Evolutionary conservation across 2,113 vertebrate species (phyloP).

Genomic region (Osmerus eperlanus): DNA sequence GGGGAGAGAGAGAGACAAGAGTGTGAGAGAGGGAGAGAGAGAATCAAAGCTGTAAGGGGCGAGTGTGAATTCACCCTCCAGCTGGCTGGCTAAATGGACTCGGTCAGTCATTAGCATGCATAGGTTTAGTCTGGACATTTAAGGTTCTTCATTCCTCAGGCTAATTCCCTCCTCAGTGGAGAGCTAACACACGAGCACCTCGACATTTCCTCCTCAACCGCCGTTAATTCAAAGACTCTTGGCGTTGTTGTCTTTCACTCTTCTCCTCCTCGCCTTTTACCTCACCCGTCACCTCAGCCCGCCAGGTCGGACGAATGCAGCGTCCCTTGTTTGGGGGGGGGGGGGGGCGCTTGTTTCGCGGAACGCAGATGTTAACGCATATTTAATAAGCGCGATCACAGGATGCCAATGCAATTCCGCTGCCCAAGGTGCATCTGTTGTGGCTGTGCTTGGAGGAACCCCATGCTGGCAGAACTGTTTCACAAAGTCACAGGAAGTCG

Average conservation of each 20-base stretch:
- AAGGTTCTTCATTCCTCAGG: slow-evolving; percentile 65
- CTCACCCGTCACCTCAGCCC: slow-evolving; percentile 4
- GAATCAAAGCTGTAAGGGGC: slow-evolving; percentile 29
- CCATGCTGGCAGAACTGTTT: slow-evolving; percentile 54
- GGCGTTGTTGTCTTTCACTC: slow-evolving; percentile 25
- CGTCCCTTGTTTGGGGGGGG: background rate
- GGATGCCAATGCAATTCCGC: slow-evolving; percentile 47
- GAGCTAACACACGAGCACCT: background rate
- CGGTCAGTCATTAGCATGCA: slow-evolving; percentile 67
- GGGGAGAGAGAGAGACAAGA: background rate
- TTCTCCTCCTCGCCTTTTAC: slow-evolving; percentile 20
- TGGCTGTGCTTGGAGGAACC: slow-evolving; percentile 47
- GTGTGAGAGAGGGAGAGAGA: background rate
- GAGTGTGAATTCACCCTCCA: slow-evolving; percentile 55
- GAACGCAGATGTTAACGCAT: slow-evolving; percentile 56
- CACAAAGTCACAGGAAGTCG: slow-evolving; percentile 61
- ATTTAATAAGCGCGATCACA: slow-evolving; percentile 57
- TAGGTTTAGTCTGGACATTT: slow-evolving; percentile 56
- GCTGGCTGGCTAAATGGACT: slow-evolving; percentile 55
- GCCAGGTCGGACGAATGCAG: slow-evolving; percentile 8
- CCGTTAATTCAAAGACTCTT: slow-evolving; percentile 39
- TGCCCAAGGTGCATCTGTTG: slow-evolving; percentile 60
- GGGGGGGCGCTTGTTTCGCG: slow-evolving; percentile 17
- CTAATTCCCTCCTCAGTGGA: slow-evolving; percentile 38
- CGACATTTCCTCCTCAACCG: slow-evolving; percentile 36